Evolutionary conservation across 30 jellyfish, hydroid and myxozoan species (phyloP).

Genomic region (Aurelia aurita complex sp. Pacific): DNA sequence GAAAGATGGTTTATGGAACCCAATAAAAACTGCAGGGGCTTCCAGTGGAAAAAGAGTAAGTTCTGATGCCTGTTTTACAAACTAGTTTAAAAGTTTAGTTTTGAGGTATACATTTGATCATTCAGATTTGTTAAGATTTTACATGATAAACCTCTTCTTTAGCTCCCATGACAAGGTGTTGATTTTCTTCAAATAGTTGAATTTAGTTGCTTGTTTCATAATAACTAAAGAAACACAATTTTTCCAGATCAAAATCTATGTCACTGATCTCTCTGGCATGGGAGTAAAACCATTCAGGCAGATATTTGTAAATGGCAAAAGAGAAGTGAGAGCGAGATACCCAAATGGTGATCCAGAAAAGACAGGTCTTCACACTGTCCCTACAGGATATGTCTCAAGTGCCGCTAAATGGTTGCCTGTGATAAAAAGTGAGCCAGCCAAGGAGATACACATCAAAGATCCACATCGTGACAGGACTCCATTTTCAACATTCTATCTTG

Average conservation of each 20-base stretch:
- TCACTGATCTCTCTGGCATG: slow-evolving; percentile 72
- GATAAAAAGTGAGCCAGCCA: slow-evolving; percentile 58
- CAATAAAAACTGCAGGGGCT: slow-evolving; percentile 69
- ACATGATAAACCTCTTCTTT: too few species aligned
- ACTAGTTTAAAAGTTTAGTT: too few species aligned
- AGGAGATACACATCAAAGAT: slow-evolving; percentile 68
- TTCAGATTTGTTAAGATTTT: too few species aligned
- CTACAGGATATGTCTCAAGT: slow-evolving; percentile 85
- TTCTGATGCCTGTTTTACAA: too few species aligned
- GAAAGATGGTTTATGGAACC: slow-evolving; percentile 93
- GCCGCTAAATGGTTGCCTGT: slow-evolving; percentile 97
- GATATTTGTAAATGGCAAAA: slow-evolving; percentile 74
- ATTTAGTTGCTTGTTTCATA: too few species aligned
- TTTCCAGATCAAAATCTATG: slow-evolving; percentile 76
- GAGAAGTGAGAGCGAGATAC: slow-evolving; percentile 93
- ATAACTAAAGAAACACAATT: not conserved
- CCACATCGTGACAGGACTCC: slow-evolving; percentile 84
- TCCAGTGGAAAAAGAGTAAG: slow-evolving; percentile 87
- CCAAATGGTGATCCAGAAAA: slow-evolving; percentile 98
- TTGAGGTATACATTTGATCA: too few species aligned
- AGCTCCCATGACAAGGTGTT: too few species aligned
- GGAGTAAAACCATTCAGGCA: slow-evolving; percentile 68
- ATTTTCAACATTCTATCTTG: slow-evolving; percentile 69
- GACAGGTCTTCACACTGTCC: slow-evolving; percentile 91
- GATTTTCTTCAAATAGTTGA: too few species aligned